Evolutionary conservation across 2,113 vertebrate species (phyloP), one percentile per base, ranked within the genome.

Genomic region (Machaerirhynchus nigripectus): DNA sequence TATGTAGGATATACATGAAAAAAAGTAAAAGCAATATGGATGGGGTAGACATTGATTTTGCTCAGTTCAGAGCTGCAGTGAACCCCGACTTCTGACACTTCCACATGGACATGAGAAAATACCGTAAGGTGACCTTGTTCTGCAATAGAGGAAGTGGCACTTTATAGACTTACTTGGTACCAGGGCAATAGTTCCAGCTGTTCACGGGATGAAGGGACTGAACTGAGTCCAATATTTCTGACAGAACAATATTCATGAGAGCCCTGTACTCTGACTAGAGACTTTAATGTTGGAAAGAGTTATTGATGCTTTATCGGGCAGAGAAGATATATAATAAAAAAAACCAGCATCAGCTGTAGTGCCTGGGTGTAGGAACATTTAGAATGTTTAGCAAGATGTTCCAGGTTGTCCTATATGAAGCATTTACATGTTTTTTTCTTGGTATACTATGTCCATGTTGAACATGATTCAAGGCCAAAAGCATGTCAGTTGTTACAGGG

Each of bases 51-150:
- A 13, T 13, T 30, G 15, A 15, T 90, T 92, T 67, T 68, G 10
- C 55, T 65, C 42, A 40, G 52, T 53, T 82, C 56, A 39, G 44
- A 84, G 8, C 7, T 84, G 23, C 64, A 42, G 26, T 40, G 46
- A 86, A 6, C 10, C 65, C 27, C 80, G 67, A 30, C 22, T 40
- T 74, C 37, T 71, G 55, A 39, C 10, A 20, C 31, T 77, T 65
- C 10, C n/a, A 61, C 8, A 8, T 4, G 3, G 31, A 37, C 13
- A 1, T 40, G 9, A 60, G 7, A 69, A 76, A 83, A 60, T 24
- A 33, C 4, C 0, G 0, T 26, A 28, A 73, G 15, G 10, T 22
- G 22, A 53, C 53, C 9, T 3, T 86, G 4, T 35, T 79, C 24
- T 49, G n/a, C 0, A 1, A 2, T 6, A 69, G 31, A 60, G 35